Percentiles rank a stretch among this genome's conserved stretches.
Conservation (phyloP, 2,888 invertebrate genomes). For the Synergus japonicus region DNA sequence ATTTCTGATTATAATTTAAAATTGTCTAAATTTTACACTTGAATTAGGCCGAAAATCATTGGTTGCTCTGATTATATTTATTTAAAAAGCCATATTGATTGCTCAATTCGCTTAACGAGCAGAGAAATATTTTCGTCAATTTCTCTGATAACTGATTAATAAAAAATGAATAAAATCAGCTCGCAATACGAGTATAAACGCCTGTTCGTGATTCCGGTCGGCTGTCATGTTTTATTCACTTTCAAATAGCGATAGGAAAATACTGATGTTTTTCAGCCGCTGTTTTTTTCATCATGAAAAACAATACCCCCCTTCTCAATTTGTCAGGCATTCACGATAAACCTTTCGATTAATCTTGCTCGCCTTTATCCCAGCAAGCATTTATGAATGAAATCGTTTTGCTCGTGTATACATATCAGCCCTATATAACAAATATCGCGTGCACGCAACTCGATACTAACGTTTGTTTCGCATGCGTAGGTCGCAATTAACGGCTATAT, state of each 20-base stretch:
- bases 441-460: slow-evolving; percentile 53
- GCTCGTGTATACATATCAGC: slow-evolving; percentile 41
- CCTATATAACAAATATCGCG: slow-evolving; percentile 53
- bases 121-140: background rate
- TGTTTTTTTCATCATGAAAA: slow-evolving; percentile 32
- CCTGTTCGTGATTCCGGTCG: slow-evolving; percentile 25
- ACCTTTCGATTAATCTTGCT: slow-evolving; percentile 45
- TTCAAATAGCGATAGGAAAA: slow-evolving; percentile 29
- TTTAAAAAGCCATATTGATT: background rate
- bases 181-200: slow-evolving; percentile 24
- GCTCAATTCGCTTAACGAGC: background rate
- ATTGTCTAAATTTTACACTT: too few species aligned
- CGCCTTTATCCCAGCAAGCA: slow-evolving; percentile 43
- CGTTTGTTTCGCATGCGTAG: slow-evolving; percentile 51
- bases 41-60: background rate
- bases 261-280: slow-evolving; percentile 26
- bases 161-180: slow-evolving; percentile 31
- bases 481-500: slow-evolving; percentile 50
- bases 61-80: background rate
- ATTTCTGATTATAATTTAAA: too few species aligned
- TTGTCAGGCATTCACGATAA: slow-evolving; percentile 34
- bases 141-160: slow-evolving; percentile 2
- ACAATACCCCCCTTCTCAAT: slow-evolving; percentile 22
- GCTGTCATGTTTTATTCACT: slow-evolving; percentile 39
- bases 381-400: slow-evolving; percentile 53